Conservation (phyloP, 2,888 invertebrate genomes). For the Tromatobia lineatoria region DNA sequence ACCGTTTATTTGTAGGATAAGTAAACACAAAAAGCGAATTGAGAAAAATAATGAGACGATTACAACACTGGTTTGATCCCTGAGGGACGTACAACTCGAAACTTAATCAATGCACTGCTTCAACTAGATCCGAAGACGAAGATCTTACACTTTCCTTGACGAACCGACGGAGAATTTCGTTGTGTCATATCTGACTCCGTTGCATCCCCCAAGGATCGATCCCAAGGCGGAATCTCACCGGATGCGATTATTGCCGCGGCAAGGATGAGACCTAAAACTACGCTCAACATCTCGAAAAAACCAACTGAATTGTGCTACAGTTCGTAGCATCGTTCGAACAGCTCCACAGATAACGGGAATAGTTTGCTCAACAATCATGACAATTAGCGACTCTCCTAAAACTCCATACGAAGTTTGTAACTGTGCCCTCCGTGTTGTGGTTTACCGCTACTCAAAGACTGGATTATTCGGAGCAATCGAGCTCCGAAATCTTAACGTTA, state of each 20-base stretch:
- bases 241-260: slow-evolving; percentile 70
- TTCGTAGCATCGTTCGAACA: slow-evolving; percentile 32
- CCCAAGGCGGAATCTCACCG: slow-evolving; percentile 72
- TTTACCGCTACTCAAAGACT: slow-evolving; percentile 65
- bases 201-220: slow-evolving; percentile 74
- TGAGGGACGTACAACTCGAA: slow-evolving; percentile 70
- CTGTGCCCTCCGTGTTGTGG: slow-evolving; percentile 60
- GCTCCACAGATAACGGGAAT: slow-evolving; percentile 75
- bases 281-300: slow-evolving; percentile 75
- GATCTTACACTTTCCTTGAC: slow-evolving; percentile 80
- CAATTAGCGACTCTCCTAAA: slow-evolving; percentile 77
- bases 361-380: slow-evolving; percentile 74
- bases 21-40: no score
- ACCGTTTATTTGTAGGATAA: no score
- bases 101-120: neutral
- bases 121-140: neutral
- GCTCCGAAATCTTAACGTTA: neutral
- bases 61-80: slow-evolving; percentile 56
- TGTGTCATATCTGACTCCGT: slow-evolving; percentile 56
- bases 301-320: slow-evolving; percentile 44
- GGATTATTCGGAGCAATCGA: neutral
- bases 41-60: no score
- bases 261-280: slow-evolving; percentile 70
- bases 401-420: slow-evolving; percentile 56
- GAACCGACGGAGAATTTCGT: slow-evolving; percentile 53